phyloP scores from a whole-genome alignment of 2,797 vertebrate species.

The Podarcis siculus region DNA sequence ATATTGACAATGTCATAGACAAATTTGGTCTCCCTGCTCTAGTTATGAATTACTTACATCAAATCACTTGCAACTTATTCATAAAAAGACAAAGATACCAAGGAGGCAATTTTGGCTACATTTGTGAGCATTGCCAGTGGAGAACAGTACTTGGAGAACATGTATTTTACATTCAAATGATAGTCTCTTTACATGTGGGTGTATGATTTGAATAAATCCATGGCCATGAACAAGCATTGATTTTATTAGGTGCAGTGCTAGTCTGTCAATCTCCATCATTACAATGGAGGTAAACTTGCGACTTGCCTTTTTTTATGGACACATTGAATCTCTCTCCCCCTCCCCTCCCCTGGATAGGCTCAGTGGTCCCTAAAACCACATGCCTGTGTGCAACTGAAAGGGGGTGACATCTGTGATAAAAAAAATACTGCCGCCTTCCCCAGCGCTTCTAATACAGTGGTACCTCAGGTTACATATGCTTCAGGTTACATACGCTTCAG shows the following conservation, averaged over 20 bases:
- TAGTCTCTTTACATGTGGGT: not conserved
- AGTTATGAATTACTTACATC: not conserved
- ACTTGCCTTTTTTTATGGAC: not conserved
- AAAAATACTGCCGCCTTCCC: too few species aligned
- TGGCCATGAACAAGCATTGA: not conserved
- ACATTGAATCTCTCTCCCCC: not conserved
- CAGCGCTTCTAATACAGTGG: too few species aligned
- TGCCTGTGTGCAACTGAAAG: not conserved
- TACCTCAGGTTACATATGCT: too few species aligned
- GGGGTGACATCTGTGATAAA: too few species aligned
- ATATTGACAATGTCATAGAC: not conserved
- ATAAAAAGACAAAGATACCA: not conserved
- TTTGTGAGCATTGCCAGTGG: not conserved
- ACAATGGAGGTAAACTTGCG: not conserved
- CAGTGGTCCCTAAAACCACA: not conserved
- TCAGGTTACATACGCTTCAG: too few species aligned
- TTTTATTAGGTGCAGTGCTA: not conserved
- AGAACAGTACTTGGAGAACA: not conserved
- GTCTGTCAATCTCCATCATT: not conserved
- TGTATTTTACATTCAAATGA: not conserved
- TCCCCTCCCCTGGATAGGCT: not conserved
- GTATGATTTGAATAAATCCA: not conserved
- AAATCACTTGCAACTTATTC: not conserved
- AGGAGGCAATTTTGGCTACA: not conserved
- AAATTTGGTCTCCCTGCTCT: not conserved